Conservation (phyloP, 2,888 invertebrate genomes). For the Oscheius sp. region DNA sequence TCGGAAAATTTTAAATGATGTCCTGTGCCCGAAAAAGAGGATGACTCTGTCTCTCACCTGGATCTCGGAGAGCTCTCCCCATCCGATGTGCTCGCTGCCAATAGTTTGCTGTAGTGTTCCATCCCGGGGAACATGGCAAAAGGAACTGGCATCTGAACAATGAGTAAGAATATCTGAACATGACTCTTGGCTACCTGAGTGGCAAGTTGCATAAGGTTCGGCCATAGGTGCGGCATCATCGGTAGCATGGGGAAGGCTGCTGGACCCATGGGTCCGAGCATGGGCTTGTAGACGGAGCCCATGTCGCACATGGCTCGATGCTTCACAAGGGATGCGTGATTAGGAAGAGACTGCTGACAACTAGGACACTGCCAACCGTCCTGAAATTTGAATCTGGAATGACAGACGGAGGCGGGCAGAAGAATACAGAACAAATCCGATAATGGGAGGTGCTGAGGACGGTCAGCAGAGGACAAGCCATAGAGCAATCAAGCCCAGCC, state of each 20-base stretch:
- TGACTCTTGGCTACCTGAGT: constrained; percentile 33
- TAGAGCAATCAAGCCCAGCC: too few species aligned
- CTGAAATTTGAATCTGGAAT: constrained; percentile 40
- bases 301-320: constrained; percentile 93
- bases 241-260: constrained; percentile 27
- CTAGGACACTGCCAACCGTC: constrained; percentile 80
- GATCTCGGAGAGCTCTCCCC: constrained; percentile 60
- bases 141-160: constrained; percentile 49
- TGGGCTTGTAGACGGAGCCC: constrained; percentile 37
- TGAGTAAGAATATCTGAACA: too few species aligned
- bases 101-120: constrained; percentile 34
- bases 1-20: background rate
- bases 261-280: constrained; percentile 34
- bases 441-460: background rate
- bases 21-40: background rate
- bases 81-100: constrained; percentile 46
- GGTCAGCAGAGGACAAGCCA: background rate
- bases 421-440: constrained; percentile 17
- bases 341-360: constrained; percentile 80
- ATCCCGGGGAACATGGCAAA: constrained; percentile 42
- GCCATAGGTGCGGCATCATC: constrained; percentile 44
- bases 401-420: constrained; percentile 1
- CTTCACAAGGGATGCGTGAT: constrained; percentile 90
- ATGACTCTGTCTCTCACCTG: constrained; percentile 11
- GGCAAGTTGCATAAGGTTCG: constrained; percentile 52